Evolutionary conservation across 2,888 invertebrate species (phyloP), one percentile per base, ranked within the genome.

Genomic region (Drosophila histrio): DNA sequence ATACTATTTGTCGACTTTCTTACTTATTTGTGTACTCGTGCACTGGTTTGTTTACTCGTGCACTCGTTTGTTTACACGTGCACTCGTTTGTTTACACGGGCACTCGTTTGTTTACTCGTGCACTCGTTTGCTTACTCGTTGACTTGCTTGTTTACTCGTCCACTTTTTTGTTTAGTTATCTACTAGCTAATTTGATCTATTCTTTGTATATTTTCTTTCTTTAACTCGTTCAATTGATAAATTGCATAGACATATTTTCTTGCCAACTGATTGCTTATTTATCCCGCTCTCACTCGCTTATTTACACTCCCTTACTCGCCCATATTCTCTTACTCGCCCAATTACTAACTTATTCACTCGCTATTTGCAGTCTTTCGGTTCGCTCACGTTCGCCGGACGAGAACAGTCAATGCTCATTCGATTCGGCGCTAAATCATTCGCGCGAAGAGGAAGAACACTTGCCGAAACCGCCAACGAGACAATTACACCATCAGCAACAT

Each of bases 391-490:
- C 95, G 15, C 94, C 94, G 13, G 95, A 95, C 90, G 95, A 95
- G 91, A 94, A 94, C 84, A 95, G 95, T 66, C 92, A 95, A 72
- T 92, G 97, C 53, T 97, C 97, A 79, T 92, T 97, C 82, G 97
- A 97, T 91, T 97, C 97, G 0, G 96, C 97, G 91, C 92, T 97
- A 81, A 97, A 97, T 92, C 96, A 95, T 84, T 97, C 97, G n/a
- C 94, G 96, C 61, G 95, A 96, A 80, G 96, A 96, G 86, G 95
- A 95, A 78, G 96, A 96, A 36, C 83, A 71, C 6, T 43, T 66
- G 22, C 61, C 65, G 44, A 78, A 78, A 57, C 58, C 56, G 32
- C 60, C 61, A 34, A 53, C 63, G 52, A 57, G 66, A 28, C 64
- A 43, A 28, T 26, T 58, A 5, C 64, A 60, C n/a, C 62, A 72